These are phyloP conservation scores for Phyllotreta striolata DNA, from an alignment of 2,888 invertebrate genomes.

Conservation along the genomic window DNA sequence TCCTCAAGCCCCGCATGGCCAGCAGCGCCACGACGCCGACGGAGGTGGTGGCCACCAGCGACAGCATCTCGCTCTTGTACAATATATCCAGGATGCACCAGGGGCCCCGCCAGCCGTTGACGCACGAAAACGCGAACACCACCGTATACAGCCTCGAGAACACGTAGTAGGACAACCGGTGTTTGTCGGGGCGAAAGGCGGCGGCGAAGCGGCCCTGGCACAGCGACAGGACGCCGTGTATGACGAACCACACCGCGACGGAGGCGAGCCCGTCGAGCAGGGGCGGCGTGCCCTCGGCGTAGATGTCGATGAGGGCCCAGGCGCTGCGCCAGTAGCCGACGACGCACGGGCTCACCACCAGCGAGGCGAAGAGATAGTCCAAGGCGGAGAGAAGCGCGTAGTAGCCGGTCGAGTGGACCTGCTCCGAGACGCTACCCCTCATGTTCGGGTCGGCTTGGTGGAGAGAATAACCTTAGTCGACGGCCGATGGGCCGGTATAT, in stretches of 20 bases:
- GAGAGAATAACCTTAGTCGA: background rate
- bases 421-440: constrained; percentile 21
- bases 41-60: constrained; percentile 61
- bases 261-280: constrained; percentile 73
- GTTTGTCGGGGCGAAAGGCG: constrained; percentile 72
- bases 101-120: constrained; percentile 87
- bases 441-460: background rate
- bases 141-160: constrained; percentile 78
- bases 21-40: constrained; percentile 60
- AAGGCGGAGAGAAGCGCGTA: constrained; percentile 70
- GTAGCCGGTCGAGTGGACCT: constrained; percentile 50
- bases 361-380: constrained; percentile 76
- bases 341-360: constrained; percentile 80
- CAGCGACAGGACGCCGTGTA: constrained; percentile 74
- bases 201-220: constrained; percentile 70
- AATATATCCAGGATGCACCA: constrained; percentile 80
- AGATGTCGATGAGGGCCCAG: constrained; percentile 78
- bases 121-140: constrained; percentile 80
- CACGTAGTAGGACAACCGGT: constrained; percentile 73
- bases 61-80: constrained; percentile 63
- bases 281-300: constrained; percentile 71
- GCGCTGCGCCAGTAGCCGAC: constrained; percentile 88
- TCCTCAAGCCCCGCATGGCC: constrained; percentile 74
- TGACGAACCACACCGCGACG: constrained; percentile 72
- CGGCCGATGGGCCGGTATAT: too few species aligned